Evolutionary conservation across 2,113 vertebrate genomes (phyloP).

Genomic region (Junco hyemalis): DNA sequence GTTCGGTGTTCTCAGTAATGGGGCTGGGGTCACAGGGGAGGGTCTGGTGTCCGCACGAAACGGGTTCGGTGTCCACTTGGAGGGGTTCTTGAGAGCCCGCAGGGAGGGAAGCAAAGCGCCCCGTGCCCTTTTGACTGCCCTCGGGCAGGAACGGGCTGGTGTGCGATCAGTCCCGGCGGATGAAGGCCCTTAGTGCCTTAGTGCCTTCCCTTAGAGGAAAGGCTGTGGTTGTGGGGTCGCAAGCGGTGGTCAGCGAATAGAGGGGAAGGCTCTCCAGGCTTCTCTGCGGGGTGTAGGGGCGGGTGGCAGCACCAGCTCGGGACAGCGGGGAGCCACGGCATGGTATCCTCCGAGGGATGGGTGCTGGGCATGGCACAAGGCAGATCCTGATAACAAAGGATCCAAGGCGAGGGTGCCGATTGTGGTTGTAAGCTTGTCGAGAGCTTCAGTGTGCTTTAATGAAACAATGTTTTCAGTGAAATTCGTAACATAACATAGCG

Average conservation of each 20-base stretch:
- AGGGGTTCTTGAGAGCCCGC: not conserved
- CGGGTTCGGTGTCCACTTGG: not conserved
- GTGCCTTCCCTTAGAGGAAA: too few species aligned
- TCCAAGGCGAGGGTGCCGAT: rapidly evolving
- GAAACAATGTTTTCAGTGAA: not conserved
- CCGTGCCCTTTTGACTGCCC: too few species aligned
- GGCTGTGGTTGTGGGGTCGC: too few species aligned
- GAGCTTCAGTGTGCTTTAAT: not conserved
- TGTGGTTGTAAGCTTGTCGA: too few species aligned
- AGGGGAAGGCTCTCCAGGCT: not conserved
- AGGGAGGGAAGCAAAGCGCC: not conserved
- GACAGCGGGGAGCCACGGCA: rapidly evolving
- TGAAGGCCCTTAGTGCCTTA: not conserved
- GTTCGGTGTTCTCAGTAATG: not conserved
- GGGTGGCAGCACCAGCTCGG: rapidly evolving
- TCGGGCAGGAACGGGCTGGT: not conserved
- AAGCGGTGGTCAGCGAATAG: not conserved
- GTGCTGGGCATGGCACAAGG: rapidly evolving
- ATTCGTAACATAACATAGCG: not conserved
- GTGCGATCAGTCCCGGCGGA: not conserved
- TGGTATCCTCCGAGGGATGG: rapidly evolving
- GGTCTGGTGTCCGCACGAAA: too few species aligned
- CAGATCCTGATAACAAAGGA: rapidly evolving
- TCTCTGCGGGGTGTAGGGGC: too few species aligned
- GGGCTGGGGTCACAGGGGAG: not conserved